phyloP scores from a whole-genome alignment of 92 coral and sea anemone genomes.

The Paragorgia papillata region DNA sequence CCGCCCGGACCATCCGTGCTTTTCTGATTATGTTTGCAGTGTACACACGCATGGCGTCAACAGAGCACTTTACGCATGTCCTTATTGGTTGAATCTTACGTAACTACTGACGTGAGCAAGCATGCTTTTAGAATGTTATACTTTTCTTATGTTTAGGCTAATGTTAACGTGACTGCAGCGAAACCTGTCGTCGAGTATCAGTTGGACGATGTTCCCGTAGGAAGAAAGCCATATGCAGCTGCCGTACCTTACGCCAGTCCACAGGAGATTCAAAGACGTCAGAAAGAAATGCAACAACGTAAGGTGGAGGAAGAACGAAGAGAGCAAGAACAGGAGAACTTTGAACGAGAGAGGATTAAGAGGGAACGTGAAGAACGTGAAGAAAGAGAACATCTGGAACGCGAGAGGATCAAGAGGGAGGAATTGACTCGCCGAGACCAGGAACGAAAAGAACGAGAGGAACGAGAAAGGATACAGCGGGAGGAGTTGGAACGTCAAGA shows the following conservation, averaged over 20 bases:
- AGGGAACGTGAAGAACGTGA: conserved; percentile 54
- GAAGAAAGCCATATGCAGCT: not conserved
- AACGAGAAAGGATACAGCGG: conserved; percentile 63
- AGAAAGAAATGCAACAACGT: conserved; percentile 69
- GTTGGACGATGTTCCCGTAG: conserved; percentile 16
- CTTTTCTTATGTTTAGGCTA: not conserved
- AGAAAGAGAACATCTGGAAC: conserved; percentile 47
- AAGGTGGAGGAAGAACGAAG: conserved; percentile 72
- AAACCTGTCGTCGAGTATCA: conserved; percentile 12
- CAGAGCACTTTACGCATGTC: too few relatives aligned
- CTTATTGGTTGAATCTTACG: too few relatives aligned
- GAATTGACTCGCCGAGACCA: conserved; percentile 55
- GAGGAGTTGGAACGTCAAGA: conserved; percentile 63
- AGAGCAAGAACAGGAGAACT: conserved; percentile 60
- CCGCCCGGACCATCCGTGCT: too few relatives aligned
- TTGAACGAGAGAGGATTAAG: conserved; percentile 37
- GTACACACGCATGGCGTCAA: too few relatives aligned
- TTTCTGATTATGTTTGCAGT: too few relatives aligned
- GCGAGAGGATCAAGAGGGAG: conserved; percentile 37
- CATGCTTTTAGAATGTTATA: too few relatives aligned
- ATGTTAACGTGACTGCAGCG: not conserved
- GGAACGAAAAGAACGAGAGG: conserved; percentile 61
- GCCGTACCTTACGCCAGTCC: conserved; percentile 34
- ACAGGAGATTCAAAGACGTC: conserved; percentile 39
- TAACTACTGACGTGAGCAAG: too few relatives aligned